A percentile compares a stretch with the other conserved stretches of the same genome.
These are phyloP conservation scores for Acanthoscelides obtectus DNA, from an alignment of 2,888 invertebrate species.

Conservation along the genomic window DNA sequence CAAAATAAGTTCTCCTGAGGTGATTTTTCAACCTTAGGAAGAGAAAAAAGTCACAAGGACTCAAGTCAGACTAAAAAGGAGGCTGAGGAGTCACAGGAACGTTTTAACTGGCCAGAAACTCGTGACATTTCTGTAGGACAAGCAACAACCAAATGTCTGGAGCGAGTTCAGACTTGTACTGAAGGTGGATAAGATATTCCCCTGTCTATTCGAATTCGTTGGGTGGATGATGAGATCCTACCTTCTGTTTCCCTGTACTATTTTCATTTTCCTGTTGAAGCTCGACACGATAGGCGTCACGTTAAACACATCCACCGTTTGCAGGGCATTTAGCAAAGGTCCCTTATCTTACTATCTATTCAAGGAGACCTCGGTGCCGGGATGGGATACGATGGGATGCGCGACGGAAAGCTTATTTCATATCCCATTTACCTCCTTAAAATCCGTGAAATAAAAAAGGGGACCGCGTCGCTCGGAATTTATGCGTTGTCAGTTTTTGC, in stretches of 20 bases:
- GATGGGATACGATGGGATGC: background rate
- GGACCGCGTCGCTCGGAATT: constrained; percentile 19
- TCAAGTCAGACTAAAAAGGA: too few species aligned
- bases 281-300: background rate
- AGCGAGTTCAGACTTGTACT: too few species aligned
- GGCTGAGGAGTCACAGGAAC: too few species aligned
- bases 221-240: too few species aligned
- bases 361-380: constrained; percentile 13
- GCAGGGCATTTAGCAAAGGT: constrained; percentile 49
- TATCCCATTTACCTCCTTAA: constrained; percentile 37
- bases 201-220: too few species aligned
- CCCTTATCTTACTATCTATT: constrained; percentile 27
- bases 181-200: too few species aligned
- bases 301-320: constrained; percentile 14
- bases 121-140: too few species aligned
- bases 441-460: constrained; percentile 35
- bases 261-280: background rate
- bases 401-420: constrained; percentile 32
- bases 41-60: too few species aligned
- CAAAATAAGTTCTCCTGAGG: too few species aligned
- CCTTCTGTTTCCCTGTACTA: background rate
- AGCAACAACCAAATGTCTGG: too few species aligned
- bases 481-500: constrained; percentile 6
- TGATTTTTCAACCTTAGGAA: too few species aligned
- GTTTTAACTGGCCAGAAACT: too few species aligned